Evolutionary conservation across 2,888 invertebrate genomes (phyloP).

Genomic region (Tachina lurida): DNA sequence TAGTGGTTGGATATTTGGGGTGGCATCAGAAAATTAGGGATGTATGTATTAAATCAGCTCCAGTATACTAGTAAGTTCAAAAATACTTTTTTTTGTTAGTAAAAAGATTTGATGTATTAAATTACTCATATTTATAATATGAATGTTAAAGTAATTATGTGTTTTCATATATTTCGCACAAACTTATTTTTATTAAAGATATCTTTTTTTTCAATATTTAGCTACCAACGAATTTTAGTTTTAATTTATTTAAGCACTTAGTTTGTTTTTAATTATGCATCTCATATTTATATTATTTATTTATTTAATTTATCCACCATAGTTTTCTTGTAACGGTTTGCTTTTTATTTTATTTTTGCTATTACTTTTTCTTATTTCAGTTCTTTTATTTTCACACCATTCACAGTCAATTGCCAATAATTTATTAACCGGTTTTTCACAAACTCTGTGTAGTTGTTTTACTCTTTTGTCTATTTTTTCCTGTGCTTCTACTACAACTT

Average conservation of each 20-base stretch:
- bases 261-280: neutral
- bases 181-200: neutral
- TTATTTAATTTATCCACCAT: neutral
- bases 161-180: neutral
- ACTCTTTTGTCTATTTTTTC: slow-evolving; percentile 60
- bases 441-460: slow-evolving; percentile 57
- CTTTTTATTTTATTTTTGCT: slow-evolving; percentile 22
- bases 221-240: neutral
- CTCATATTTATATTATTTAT: neutral
- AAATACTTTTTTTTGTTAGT: slow-evolving; percentile 15
- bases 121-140: slow-evolving; percentile 7
- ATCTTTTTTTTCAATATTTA: neutral
- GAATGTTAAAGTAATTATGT: neutral
- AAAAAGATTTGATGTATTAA: slow-evolving; percentile 13
- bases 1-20: slow-evolving; percentile 34
- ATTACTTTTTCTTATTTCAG: slow-evolving; percentile 69
- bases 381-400: slow-evolving; percentile 43
- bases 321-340: neutral
- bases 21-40: slow-evolving; percentile 53
- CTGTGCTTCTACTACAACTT: slow-evolving; percentile 78
- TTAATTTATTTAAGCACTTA: neutral
- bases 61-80: slow-evolving; percentile 53
- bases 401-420: slow-evolving; percentile 76
- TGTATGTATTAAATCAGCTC: slow-evolving; percentile 55
- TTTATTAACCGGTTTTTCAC: slow-evolving; percentile 81